phyloP scores from a whole-genome alignment of 2,113 vertebrate species.

The Calyptomena viridis region DNA sequence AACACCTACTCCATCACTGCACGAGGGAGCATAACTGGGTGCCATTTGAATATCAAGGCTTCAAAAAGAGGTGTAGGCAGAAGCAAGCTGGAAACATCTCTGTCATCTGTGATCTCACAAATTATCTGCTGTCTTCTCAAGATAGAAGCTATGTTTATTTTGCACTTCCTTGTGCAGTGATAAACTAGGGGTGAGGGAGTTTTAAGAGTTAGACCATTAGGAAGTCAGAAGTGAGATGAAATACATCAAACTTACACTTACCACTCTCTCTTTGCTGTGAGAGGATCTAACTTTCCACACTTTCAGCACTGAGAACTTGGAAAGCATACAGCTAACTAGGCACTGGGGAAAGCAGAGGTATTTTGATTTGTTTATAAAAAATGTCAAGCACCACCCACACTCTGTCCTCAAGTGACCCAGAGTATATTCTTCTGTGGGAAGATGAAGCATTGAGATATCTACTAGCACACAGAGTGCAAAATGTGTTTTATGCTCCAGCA shows the following conservation, averaged over 20 bases:
- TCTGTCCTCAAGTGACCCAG: constrained; percentile 48
- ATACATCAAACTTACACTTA: not conserved
- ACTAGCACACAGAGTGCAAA: not conserved
- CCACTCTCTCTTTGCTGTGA: not conserved
- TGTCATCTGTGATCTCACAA: not conserved
- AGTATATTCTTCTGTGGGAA: not conserved
- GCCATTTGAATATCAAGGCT: constrained; percentile 33
- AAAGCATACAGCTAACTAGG: constrained; percentile 33
- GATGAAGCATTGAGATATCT: constrained; percentile 23
- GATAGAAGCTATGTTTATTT: not conserved
- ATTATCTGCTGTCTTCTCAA: constrained; percentile 15
- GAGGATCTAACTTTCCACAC: not conserved
- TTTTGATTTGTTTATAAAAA: constrained; percentile 58
- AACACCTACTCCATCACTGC: not conserved
- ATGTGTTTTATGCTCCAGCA: not conserved
- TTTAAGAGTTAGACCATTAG: not conserved
- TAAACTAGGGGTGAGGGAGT: not conserved
- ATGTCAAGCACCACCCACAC: constrained; percentile 39
- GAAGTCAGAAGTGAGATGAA: constrained; percentile 8
- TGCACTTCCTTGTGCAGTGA: not conserved
- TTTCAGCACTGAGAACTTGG: constrained; percentile 52
- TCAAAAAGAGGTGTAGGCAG: not conserved
- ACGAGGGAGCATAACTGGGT: not conserved
- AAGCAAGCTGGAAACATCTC: constrained; percentile 3
- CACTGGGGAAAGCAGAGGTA: constrained; percentile 22